Percentiles rank a stretch among this genome's conserved stretches.
phyloP scores from a whole-genome alignment of 1,140 invertebrate genomes.

The Kradibia gibbosae region DNA sequence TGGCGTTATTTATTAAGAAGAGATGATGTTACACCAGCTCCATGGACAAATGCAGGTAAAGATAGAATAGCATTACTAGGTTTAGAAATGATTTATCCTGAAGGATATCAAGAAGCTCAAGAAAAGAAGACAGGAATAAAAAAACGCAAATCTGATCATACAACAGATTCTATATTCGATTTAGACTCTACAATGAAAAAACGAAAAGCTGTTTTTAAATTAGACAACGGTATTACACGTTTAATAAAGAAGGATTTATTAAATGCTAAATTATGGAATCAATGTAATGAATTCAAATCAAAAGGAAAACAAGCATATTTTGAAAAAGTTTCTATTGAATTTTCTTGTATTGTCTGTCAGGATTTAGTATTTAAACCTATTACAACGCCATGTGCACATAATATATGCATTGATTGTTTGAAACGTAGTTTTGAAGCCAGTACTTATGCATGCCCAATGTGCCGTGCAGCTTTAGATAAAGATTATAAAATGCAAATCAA shows the following conservation, averaged over 20 bases:
- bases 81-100: conserved; percentile 76
- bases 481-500: conserved; percentile 75
- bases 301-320: conserved; percentile 67
- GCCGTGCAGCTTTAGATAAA: conserved; percentile 77
- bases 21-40: conserved; percentile 86
- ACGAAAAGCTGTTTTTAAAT: conserved; percentile 65
- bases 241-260: conserved; percentile 76
- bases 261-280: conserved; percentile 82
- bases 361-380: conserved; percentile 82
- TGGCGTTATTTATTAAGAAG: conserved; percentile 86
- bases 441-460: conserved; percentile 79
- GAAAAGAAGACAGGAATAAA: conserved; percentile 70
- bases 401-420: conserved; percentile 82
- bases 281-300: conserved; percentile 70
- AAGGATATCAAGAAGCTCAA: conserved; percentile 81
- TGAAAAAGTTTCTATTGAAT: conserved; percentile 69
- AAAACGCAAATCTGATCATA: conserved; percentile 54
- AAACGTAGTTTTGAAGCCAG: conserved; percentile 80
- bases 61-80: conserved; percentile 65
- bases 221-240: conserved; percentile 72
- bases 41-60: conserved; percentile 86
- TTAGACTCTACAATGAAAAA: conserved; percentile 66
- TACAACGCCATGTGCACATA: conserved; percentile 84
- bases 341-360: conserved; percentile 87
- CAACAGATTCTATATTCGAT: conserved; percentile 35